Base-by-base conservation (phyloP, 2,113 vertebrate species). In the Picathartes gymnocephalus region DNA sequence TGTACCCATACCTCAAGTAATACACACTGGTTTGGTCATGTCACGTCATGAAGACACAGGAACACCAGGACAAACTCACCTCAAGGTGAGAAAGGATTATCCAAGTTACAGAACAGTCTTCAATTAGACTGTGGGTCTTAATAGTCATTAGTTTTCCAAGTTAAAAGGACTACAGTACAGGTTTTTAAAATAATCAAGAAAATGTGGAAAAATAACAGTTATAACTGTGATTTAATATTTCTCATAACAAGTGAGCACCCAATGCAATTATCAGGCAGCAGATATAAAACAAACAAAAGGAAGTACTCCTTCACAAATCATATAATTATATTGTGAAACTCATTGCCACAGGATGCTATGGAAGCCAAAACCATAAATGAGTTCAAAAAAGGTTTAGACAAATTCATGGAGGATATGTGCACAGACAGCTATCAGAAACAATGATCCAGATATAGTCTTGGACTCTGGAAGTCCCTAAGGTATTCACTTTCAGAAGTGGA, bases 221-320 rank as follows among this genome's bases (percentile, higher is more conserved):
- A 28, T 58, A 95, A 77, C 45, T 86, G 47, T 77, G 47, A 92
- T 80, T 57, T 90, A 90, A 76, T 86, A n/a, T 69, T 86, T 92
- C 45, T 82, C n/a, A 11, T 92, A 86, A 90, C 39, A 88, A 96
- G 54, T 5, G 1, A 71, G 60, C 50, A 86, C 13, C 68, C 88
- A 94, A 93, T 92, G 82, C 95, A 95, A 97, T 95, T 92, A 96
- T 45, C 82, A 66, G 37, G 47, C 71, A 93, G 88, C 71, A 90
- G 44, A 88, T 58, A 90, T 81, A 81, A 90, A 95, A 77, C 78
- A 92, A 97, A 90, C 57, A 56, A 86, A 92, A 94, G 94, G 88
- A 97, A 95, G 68, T 60, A 66, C 76, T 88, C 71, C 69, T 88
- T 92, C 92, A 95, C 82, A 85, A 86, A 94, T 83, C 71, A 50